Percentiles rank a stretch among this genome's conserved stretches.
Evolutionary conservation across 2,888 invertebrate species (phyloP).

Genomic region (Elysia crispata): DNA sequence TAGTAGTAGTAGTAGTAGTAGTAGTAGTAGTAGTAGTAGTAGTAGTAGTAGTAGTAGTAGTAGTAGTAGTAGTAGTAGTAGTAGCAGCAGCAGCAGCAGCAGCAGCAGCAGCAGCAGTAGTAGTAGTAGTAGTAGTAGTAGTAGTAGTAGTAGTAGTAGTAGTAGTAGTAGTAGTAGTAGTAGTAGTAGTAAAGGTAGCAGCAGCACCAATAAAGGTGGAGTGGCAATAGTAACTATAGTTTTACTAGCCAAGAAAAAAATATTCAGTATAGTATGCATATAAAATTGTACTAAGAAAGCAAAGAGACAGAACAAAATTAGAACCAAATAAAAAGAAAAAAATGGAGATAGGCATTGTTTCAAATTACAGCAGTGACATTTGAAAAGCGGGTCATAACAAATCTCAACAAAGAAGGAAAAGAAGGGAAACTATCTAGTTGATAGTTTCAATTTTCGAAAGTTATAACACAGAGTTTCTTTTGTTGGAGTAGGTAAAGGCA

Average conservation of each 20-base stretch:
- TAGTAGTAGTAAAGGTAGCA: slow-evolving; percentile 23
- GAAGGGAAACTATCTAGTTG: too few species aligned
- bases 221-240: neutral
- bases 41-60: slow-evolving; percentile 3
- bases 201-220: neutral
- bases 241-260: neutral
- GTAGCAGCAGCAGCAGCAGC: slow-evolving; percentile 13
- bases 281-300: too few species aligned
- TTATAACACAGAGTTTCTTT: too few species aligned
- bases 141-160: slow-evolving; percentile 31
- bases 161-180: slow-evolving; percentile 30
- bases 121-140: slow-evolving; percentile 31
- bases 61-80: slow-evolving; percentile 25
- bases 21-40: slow-evolving; percentile 9
- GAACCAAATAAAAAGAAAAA: too few species aligned
- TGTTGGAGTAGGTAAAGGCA: too few species aligned
- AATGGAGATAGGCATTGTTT: too few species aligned
- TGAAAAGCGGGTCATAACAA: too few species aligned
- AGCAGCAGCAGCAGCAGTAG: slow-evolving; percentile 21
- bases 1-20: slow-evolving; percentile 20
- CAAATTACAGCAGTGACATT: too few species aligned
- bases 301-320: too few species aligned
- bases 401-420: too few species aligned
- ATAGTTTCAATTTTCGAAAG: too few species aligned
- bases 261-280: too few species aligned